Percentiles rank a stretch among this genome's conserved stretches.
These are phyloP conservation scores for Drosophila kanapiae DNA, from an alignment of 1,140 invertebrate species.

Conservation along the genomic window DNA sequence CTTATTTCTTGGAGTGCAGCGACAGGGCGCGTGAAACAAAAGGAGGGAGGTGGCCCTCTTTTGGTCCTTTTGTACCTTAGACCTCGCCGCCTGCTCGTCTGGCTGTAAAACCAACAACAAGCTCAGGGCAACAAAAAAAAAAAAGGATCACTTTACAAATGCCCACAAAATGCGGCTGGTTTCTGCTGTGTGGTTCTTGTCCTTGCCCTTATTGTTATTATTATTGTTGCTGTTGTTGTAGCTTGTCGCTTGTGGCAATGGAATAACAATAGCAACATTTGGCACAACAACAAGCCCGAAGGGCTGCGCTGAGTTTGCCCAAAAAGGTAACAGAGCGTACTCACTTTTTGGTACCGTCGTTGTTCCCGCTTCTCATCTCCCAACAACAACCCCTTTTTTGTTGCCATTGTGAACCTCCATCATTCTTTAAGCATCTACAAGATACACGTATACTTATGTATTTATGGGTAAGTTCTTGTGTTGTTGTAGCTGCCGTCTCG, in stretches of 20 bases:
- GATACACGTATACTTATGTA: slow-evolving; percentile 21
- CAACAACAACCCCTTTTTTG: slow-evolving; percentile 23
- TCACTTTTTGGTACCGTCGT: slow-evolving; percentile 28
- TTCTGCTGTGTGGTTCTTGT: slow-evolving; percentile 36
- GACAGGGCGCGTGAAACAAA: slow-evolving; percentile 9
- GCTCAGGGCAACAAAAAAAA: slow-evolving; percentile 50
- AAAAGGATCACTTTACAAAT: slow-evolving; percentile 80
- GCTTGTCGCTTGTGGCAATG: slow-evolving; percentile 50
- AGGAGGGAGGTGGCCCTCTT: slow-evolving; percentile 40
- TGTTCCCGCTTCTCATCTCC: slow-evolving; percentile 12
- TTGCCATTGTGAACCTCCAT: slow-evolving; percentile 5
- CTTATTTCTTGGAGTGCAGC: slow-evolving; percentile 12
- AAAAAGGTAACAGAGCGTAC: slow-evolving; percentile 68
- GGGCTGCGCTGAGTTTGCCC: slow-evolving; percentile 25
- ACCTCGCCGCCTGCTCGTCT: slow-evolving; percentile 25
- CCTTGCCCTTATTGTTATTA: slow-evolving; percentile 22
- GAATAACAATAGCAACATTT: slow-evolving; percentile 47
- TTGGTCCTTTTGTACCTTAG: slow-evolving; percentile 11
- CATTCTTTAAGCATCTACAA: slow-evolving; percentile 22
- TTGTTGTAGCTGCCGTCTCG: slow-evolving; percentile 36
- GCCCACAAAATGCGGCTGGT: slow-evolving; percentile 76
- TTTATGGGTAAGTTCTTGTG: slow-evolving; percentile 9
- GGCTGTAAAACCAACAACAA: slow-evolving; percentile 63
- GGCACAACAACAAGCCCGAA: slow-evolving; percentile 21
- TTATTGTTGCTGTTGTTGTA: slow-evolving; percentile 35